These are phyloP conservation scores for Petrosia ficiformis DNA, from an alignment of 37 sponge, comb jelly and placozoan genomes.

Conservation along the genomic window DNA sequence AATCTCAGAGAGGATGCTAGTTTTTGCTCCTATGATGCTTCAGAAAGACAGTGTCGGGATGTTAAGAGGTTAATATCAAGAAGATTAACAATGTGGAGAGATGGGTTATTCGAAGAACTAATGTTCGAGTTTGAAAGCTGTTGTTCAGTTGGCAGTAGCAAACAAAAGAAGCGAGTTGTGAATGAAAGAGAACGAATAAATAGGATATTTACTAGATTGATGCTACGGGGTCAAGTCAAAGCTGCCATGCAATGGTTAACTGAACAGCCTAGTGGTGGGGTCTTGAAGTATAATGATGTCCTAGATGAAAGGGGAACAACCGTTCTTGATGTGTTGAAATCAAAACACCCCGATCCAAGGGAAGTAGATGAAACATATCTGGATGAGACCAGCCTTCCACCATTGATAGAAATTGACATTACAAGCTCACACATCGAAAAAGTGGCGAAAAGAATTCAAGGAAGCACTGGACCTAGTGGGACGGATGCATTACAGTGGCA, in stretches of 20 bases:
- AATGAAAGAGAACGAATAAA: background rate
- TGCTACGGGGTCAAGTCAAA: slow-evolving; percentile 13
- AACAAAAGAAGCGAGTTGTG: background rate
- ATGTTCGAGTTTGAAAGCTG: too few relatives aligned
- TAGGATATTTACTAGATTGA: slow-evolving; percentile 10
- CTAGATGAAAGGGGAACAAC: background rate
- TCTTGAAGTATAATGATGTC: background rate
- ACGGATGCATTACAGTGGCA: slow-evolving; percentile 23
- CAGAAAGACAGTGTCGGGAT: too few relatives aligned
- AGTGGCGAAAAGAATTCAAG: slow-evolving; percentile 10
- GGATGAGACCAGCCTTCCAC: background rate
- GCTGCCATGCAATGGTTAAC: slow-evolving; percentile 17
- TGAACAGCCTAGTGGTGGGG: slow-evolving; percentile 7
- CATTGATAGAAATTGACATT: slow-evolving; percentile 13
- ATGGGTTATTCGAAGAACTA: too few relatives aligned
- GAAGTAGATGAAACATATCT: background rate
- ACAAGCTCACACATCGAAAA: slow-evolving; percentile 11
- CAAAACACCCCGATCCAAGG: slow-evolving; percentile 12
- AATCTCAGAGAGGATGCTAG: too few relatives aligned
- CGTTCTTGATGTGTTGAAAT: slow-evolving; percentile 15
- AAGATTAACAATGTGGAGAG: too few relatives aligned
- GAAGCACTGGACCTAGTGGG: slow-evolving; percentile 24
- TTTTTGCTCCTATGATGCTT: too few relatives aligned
- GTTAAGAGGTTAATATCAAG: too few relatives aligned
- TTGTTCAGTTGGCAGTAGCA: too few relatives aligned